phyloP scores from a whole-genome alignment of 2,888 invertebrate genomes.

The Dynastes maya region DNA sequence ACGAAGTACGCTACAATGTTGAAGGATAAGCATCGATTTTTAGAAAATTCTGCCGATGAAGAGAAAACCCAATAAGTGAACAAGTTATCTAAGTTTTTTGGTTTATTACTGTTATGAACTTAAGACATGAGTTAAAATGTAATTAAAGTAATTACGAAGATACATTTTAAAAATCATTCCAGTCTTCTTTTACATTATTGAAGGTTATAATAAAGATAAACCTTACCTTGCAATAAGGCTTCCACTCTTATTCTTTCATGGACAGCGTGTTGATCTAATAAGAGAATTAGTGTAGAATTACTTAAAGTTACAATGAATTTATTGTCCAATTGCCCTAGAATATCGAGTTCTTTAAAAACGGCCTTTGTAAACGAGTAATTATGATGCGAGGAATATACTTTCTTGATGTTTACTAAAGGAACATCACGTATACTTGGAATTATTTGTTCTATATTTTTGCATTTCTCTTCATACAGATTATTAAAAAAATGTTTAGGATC shows the following conservation, averaged over 20 bases:
- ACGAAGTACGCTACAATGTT: background rate
- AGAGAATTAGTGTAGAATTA: constrained; percentile 72
- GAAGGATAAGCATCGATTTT: background rate
- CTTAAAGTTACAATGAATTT: constrained; percentile 78
- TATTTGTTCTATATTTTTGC: constrained; percentile 60
- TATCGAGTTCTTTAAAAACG: constrained; percentile 70
- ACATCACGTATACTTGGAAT: constrained; percentile 58
- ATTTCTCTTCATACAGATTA: constrained; percentile 64
- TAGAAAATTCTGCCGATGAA: background rate
- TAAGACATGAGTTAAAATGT: too few species aligned
- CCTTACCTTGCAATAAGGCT: constrained; percentile 75
- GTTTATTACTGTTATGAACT: too few species aligned
- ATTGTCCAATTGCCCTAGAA: constrained; percentile 82
- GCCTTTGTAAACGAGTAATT: constrained; percentile 68
- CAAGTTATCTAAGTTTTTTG: too few species aligned
- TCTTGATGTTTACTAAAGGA: constrained; percentile 35
- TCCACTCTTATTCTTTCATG: constrained; percentile 89
- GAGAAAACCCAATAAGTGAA: too few species aligned
- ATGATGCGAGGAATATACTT: constrained; percentile 39
- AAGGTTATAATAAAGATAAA: constrained; percentile 7
- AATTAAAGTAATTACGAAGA: too few species aligned
- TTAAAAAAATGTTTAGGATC: constrained; percentile 66
- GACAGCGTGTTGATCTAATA: constrained; percentile 92
- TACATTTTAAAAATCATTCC: too few species aligned
- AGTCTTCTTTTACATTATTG: too few species aligned